phyloP scores from a whole-genome alignment of 2,888 invertebrate genomes.

The Philonicus albiceps region DNA sequence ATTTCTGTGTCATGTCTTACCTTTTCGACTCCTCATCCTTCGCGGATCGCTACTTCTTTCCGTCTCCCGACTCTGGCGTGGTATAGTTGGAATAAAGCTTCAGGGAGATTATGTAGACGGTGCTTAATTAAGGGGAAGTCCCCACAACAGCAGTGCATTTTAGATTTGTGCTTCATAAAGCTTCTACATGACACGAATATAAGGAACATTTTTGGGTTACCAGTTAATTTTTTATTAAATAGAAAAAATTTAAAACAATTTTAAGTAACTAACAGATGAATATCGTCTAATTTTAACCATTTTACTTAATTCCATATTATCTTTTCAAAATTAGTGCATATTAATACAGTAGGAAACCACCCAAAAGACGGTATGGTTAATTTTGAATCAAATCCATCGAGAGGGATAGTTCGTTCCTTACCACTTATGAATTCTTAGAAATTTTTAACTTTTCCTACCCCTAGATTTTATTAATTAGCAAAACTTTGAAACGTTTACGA shows the following conservation, averaged over 20 bases:
- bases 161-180: not conserved
- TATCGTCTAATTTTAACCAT: too few species aligned
- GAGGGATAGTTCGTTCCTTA: too few species aligned
- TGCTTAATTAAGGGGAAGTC: constrained; percentile 10
- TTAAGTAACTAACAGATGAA: too few species aligned
- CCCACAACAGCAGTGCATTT: not conserved
- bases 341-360: too few species aligned
- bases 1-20: constrained; percentile 11
- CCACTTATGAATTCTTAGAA: too few species aligned
- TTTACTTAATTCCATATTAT: too few species aligned
- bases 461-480: too few species aligned
- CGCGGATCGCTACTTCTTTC: not conserved
- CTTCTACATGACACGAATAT: not conserved
- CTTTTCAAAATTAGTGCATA: too few species aligned
- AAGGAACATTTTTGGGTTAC: not conserved
- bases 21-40: not conserved
- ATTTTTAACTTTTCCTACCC: too few species aligned
- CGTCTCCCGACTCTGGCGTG: not conserved
- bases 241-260: not conserved
- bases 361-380: too few species aligned
- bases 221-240: not conserved
- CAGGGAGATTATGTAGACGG: not conserved
- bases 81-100: not conserved
- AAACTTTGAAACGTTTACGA: too few species aligned
- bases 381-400: too few species aligned